Conservation (phyloP, 2,113 vertebrate species). For the Pimephales promelas region DNA sequence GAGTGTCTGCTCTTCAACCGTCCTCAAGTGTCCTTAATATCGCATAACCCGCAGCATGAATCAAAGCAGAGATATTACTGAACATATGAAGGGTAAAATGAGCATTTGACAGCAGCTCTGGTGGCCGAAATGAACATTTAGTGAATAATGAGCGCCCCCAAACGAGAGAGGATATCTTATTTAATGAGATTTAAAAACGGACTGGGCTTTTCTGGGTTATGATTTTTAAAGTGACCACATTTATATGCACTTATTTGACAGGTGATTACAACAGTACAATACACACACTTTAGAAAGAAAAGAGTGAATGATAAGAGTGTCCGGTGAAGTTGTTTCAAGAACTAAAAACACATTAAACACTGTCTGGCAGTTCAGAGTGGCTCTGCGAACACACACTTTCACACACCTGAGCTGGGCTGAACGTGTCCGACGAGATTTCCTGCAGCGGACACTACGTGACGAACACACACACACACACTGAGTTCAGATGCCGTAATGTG, state of each 20-base stretch:
- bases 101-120: background rate
- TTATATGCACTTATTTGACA: background rate
- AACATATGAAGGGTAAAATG: constrained; percentile 7
- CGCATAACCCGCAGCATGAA: background rate
- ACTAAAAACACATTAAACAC: background rate
- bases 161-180: background rate
- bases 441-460: background rate
- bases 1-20: background rate
- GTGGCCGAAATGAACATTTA: background rate
- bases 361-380: background rate
- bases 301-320: too few species aligned
- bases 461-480: background rate
- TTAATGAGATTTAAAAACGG: background rate
- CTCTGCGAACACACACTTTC: background rate
- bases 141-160: background rate
- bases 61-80: background rate
- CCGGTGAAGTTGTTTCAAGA: background rate
- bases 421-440: background rate
- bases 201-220: background rate
- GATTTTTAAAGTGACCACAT: background rate
- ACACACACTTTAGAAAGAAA: too few species aligned
- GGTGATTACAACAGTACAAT: background rate
- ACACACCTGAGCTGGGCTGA: background rate
- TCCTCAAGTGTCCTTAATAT: background rate
- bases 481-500: background rate